These are phyloP conservation scores for Triops longicaudatus DNA, from an alignment of 1,140 invertebrate genomes.

Conservation along the genomic window DNA sequence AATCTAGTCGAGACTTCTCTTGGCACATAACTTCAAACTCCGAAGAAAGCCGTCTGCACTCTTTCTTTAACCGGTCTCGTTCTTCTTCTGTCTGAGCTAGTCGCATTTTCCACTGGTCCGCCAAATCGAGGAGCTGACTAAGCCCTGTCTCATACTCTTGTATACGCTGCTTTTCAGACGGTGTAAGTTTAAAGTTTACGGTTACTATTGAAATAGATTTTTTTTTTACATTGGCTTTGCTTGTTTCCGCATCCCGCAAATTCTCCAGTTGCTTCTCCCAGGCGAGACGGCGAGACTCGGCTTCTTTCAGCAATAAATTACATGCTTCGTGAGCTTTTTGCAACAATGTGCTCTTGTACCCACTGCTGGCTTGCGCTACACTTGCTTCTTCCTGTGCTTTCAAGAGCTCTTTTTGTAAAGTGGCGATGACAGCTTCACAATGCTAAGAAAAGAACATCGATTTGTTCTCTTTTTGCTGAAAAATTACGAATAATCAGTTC, in stretches of 20 bases:
- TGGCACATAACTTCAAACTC: not conserved
- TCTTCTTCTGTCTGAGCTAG: not conserved
- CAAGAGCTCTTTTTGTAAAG: conserved; percentile 3
- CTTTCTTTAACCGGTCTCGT: not conserved
- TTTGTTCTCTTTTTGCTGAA: not conserved
- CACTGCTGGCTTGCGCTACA: not conserved
- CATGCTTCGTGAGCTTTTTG: conserved; percentile 1
- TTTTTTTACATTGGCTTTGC: not conserved
- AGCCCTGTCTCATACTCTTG: not conserved
- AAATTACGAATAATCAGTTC: not conserved
- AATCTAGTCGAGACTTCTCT: not conserved
- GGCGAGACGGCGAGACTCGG: not conserved
- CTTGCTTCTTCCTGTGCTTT: not conserved
- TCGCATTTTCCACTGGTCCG: not conserved
- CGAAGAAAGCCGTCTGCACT: not conserved
- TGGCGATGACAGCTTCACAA: not conserved
- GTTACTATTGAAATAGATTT: not conserved
- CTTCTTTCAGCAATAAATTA: not conserved
- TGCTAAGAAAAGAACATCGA: not conserved
- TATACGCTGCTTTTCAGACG: not conserved
- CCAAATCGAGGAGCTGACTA: not conserved
- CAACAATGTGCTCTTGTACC: conserved; percentile 3
- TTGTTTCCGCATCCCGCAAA: not conserved
- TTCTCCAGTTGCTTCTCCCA: not conserved
- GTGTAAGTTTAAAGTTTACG: not conserved